A percentile compares a stretch with the other conserved stretches of the same genome.
These are phyloP conservation scores for Manis pentadactyla DNA, from an alignment of 2,797 vertebrate species.

Conservation along the genomic window DNA sequence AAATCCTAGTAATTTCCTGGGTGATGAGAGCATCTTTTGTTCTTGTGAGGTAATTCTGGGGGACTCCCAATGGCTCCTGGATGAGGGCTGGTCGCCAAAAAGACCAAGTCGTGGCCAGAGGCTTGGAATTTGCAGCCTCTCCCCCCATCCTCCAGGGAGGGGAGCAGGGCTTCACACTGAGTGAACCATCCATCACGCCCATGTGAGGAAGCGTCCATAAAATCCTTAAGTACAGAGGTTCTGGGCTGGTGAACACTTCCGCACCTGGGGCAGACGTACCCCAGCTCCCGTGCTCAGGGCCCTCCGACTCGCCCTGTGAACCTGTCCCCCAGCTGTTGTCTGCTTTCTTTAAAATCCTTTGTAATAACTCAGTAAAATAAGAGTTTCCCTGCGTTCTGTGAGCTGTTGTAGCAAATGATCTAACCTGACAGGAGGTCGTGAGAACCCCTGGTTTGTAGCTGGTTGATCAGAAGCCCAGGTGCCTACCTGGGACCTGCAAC, in stretches of 20 bases:
- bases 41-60: not conserved
- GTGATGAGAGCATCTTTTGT: not conserved
- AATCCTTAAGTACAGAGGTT: not conserved
- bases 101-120: not conserved
- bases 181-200: too few species aligned
- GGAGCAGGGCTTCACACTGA: not conserved
- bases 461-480: not conserved
- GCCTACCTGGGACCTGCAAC: fast-evolving
- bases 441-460: too few species aligned
- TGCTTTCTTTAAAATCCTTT: not conserved
- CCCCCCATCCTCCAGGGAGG: not conserved
- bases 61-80: not conserved
- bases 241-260: fast-evolving
- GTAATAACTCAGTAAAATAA: not conserved
- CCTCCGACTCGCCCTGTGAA: fast-evolving
- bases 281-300: not conserved
- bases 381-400: not conserved
- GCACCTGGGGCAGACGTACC: fast-evolving
- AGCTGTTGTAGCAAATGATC: not conserved
- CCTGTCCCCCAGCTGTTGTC: not conserved
- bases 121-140: not conserved
- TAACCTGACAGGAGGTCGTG: not conserved
- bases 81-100: not conserved
- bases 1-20: not conserved
- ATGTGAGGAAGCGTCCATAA: fast-evolving